Evolutionary conservation across 2,888 invertebrate species (phyloP).

Genomic region (Athrips mouffetella): DNA sequence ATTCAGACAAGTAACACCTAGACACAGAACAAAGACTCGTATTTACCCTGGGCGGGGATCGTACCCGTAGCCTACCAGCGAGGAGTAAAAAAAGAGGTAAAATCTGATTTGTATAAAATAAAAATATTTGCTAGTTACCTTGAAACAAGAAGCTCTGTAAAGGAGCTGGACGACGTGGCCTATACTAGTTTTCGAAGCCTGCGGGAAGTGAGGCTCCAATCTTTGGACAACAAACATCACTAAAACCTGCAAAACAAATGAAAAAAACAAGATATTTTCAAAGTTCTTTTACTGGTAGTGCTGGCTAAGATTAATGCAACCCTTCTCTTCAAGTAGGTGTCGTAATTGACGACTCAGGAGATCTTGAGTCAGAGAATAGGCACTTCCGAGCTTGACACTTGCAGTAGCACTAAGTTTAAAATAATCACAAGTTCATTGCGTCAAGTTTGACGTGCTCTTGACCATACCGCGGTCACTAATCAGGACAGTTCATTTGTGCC

Average conservation of each 20-base stretch:
- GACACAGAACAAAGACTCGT: no score
- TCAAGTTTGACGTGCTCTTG: no score
- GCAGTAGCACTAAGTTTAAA: no score
- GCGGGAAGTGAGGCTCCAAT: conserved; percentile 95
- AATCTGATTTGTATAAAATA: no score
- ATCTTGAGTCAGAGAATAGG: background rate
- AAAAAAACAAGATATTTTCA: conserved; percentile 11
- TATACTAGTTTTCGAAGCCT: conserved; percentile 99
- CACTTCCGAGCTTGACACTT: no score
- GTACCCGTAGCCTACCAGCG: background rate
- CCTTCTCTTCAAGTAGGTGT: background rate
- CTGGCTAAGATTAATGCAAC: background rate
- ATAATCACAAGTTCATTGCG: no score
- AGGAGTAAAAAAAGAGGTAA: no score
- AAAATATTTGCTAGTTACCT: conserved; percentile 76
- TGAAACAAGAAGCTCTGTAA: conserved; percentile 98
- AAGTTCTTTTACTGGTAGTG: background rate
- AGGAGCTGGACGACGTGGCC: conserved; percentile 99
- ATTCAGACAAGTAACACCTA: no score
- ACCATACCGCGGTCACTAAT: no score
- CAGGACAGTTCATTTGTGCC: no score
- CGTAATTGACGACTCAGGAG: background rate
- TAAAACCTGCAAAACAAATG: conserved; percentile 81
- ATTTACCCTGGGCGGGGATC: no score
- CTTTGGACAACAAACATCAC: conserved; percentile 99